Conservation (phyloP, 2,797 vertebrate genomes). For the Silurus lanzhouensis region DNA sequence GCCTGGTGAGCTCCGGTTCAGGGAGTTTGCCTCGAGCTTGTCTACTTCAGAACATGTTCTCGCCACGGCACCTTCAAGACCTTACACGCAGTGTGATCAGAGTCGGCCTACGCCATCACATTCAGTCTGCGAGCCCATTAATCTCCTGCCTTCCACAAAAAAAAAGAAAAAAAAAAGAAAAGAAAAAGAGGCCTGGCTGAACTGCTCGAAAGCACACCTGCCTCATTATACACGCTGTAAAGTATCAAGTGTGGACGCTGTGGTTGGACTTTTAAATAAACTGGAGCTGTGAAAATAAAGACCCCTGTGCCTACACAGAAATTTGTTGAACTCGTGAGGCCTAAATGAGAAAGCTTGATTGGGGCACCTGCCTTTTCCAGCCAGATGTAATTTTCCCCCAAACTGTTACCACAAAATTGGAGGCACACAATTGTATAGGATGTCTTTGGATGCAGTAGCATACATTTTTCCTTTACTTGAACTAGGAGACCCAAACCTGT, state of each 20-base stretch:
- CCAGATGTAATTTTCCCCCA: too few relatives aligned
- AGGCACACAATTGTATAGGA: too few relatives aligned
- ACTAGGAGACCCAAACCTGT: too few relatives aligned
- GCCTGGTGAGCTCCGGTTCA: conserved; percentile 41
- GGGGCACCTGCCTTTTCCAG: too few relatives aligned
- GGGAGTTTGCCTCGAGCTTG: conserved; percentile 40
- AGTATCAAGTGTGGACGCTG: conserved; percentile 9
- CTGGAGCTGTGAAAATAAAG: neutral
- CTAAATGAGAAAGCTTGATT: neutral
- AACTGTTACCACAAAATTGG: too few relatives aligned
- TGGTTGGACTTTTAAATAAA: conserved; percentile 11
- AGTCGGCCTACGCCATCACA: conserved; percentile 34
- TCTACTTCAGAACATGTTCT: conserved; percentile 37
- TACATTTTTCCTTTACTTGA: too few relatives aligned
- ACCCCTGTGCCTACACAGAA: neutral
- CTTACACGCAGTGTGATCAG: conserved; percentile 40
- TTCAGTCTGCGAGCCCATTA: conserved; percentile 33
- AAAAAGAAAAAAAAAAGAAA: conserved; percentile 1
- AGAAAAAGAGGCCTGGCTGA: conserved; percentile 16
- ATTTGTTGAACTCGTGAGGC: conserved; percentile 4
- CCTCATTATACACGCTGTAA: conserved; percentile 19
- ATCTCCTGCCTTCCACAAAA: conserved; percentile 33
- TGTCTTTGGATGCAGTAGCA: neutral
- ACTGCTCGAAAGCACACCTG: conserved; percentile 22
- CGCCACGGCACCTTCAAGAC: conserved; percentile 29